Conservation (phyloP, 1,140 invertebrate genomes). For the Trachelipus rathkii region DNA sequence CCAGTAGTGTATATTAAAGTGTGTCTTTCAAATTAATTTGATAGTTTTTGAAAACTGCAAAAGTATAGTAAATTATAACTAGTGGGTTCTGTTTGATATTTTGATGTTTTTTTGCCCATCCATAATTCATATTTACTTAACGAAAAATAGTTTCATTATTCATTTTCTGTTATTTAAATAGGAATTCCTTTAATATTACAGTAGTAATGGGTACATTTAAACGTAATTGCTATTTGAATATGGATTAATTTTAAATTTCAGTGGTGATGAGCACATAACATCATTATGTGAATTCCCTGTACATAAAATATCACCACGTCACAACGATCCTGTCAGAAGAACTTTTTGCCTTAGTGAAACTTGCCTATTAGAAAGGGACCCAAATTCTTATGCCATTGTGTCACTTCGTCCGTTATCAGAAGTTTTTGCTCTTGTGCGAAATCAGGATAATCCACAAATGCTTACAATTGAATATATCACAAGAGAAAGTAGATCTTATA, state of each 20-base stretch:
- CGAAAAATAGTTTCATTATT: too few relatives aligned
- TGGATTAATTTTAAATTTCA: conserved; percentile 47
- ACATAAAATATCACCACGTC: conserved; percentile 75
- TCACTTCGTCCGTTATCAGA: conserved; percentile 82
- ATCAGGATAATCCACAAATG: conserved; percentile 84
- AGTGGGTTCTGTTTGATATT: too few relatives aligned
- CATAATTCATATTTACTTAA: too few relatives aligned
- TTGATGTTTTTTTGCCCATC: too few relatives aligned
- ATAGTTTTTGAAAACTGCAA: too few relatives aligned
- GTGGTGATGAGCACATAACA: conserved; percentile 79
- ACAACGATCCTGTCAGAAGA: conserved; percentile 67
- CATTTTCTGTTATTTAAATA: too few relatives aligned
- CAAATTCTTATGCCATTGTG: conserved; percentile 86
- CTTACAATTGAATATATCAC: conserved; percentile 93
- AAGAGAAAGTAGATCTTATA: conserved; percentile 80
- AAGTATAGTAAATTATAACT: too few relatives aligned
- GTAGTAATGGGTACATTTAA: too few relatives aligned
- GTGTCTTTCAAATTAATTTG: too few relatives aligned
- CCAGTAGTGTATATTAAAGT: too few relatives aligned
- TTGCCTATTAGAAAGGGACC: conserved; percentile 93
- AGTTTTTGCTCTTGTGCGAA: conserved; percentile 85
- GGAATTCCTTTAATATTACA: too few relatives aligned
- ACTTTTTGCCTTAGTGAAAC: conserved; percentile 93
- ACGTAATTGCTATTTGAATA: too few relatives aligned
- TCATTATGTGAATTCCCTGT: conserved; percentile 88